Base-by-base conservation (phyloP, 2,113 vertebrate genomes). In the Hemibagrus wyckioides region DNA sequence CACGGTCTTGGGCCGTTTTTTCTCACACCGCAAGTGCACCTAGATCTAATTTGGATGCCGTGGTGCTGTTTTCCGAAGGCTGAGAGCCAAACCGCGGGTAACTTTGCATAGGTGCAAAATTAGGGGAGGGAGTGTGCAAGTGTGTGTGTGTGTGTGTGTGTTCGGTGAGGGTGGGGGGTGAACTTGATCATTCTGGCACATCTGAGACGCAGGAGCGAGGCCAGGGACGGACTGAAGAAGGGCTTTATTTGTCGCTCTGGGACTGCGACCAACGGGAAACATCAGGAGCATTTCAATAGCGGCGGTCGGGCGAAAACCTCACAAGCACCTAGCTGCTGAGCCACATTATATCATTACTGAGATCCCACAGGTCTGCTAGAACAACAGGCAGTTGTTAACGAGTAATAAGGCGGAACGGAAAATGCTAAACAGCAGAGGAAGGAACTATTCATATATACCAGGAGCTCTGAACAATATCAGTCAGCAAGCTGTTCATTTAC, bases 11-110 rank as follows among this genome's bases (percentile, higher is more conserved):
- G 67, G 33, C 52, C 36, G 9, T 73, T 69, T 59, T 73, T 36
- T 30, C 44, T 30, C 63, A 25, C 41, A 54, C 65, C 28, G 90
- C 90, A 88, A 92, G 82, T 89, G 88, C 90, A 92, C 90, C 86
- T 73, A 93, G 92, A 94, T 93, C 92, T 93, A 93, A 94, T 93
- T 94, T 91, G 93, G 85, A 71, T 61, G 57, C 50, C 57, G 0
- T 54, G 39, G 33, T 9, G 41, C 65, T 83, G 90, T 90, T 90
- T 69, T 87, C 88, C 71, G 84, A 92, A 86, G 56, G 59, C 82
- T 50, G 15, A 19, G 87, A 52, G 90, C 90, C 87, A 93, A 92
- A 92, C 80, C 84, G 82, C 76, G 77, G 89, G 85, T 83, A 91
- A 83, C 28, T 91, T 90, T 90, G 86, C 81, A 86, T 92, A 80